A percentile compares a stretch with the other conserved stretches of the same genome.
Conservation (phyloP, 1,140 invertebrate species). For the Drosophila lacteicornis region DNA sequence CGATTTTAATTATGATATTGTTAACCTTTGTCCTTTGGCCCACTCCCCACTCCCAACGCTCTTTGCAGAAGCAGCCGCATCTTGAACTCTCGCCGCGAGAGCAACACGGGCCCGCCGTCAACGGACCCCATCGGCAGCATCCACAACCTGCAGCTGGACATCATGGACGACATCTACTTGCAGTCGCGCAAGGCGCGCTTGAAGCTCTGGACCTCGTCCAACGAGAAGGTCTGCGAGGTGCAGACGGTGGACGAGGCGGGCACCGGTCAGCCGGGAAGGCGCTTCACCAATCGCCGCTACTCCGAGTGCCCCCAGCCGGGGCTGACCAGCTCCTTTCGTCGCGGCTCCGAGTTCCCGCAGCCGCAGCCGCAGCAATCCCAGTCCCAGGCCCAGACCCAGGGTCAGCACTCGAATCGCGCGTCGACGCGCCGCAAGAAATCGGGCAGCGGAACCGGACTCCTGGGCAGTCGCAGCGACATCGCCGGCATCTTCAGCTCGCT, state of each 20-base stretch:
- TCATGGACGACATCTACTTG: conserved; percentile 93
- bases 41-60: neutral
- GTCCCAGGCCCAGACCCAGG: conserved; percentile 72
- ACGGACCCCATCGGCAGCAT: conserved; percentile 90
- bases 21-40: neutral
- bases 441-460: conserved; percentile 86
- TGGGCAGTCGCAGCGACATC: conserved; percentile 91
- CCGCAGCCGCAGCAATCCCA: conserved; percentile 80
- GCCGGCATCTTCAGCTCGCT: conserved; percentile 89
- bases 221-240: conserved; percentile 92
- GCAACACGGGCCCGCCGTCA: conserved; percentile 87
- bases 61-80: conserved; percentile 71
- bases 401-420: conserved; percentile 41
- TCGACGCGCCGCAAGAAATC: conserved; percentile 84
- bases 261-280: conserved; percentile 85
- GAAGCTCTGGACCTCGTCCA: conserved; percentile 93
- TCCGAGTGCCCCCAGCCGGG: conserved; percentile 88
- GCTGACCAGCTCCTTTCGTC: conserved; percentile 86
- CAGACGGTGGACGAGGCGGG: conserved; percentile 89
- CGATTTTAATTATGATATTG: neutral
- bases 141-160: conserved; percentile 93
- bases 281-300: conserved; percentile 89
- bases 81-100: conserved; percentile 77
- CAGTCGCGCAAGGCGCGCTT: conserved; percentile 91
- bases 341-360: conserved; percentile 89